Evolutionary conservation across 2,113 vertebrate species (phyloP).

Genomic region (Sylvicapra grimmia): DNA sequence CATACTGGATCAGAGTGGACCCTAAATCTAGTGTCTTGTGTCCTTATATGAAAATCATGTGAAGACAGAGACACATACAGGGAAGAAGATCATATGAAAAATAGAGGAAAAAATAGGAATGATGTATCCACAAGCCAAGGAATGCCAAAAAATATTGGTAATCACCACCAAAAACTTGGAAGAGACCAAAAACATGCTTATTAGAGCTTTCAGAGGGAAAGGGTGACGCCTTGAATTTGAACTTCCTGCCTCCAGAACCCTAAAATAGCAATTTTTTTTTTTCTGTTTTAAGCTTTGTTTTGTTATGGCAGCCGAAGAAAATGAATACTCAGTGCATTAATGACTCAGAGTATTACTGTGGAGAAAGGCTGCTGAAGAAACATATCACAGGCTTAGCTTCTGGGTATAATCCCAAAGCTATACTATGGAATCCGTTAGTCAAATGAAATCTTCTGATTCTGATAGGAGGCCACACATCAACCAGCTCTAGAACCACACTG

Average conservation of each 20-base stretch:
- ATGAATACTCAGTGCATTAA: not conserved
- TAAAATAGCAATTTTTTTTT: not conserved
- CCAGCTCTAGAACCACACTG: not conserved
- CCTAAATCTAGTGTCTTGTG: not conserved
- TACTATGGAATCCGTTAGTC: not conserved
- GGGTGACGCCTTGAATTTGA: not conserved
- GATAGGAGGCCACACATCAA: not conserved
- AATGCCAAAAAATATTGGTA: not conserved
- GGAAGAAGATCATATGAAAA: not conserved
- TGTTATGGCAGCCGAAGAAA: not conserved
- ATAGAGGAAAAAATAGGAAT: not conserved
- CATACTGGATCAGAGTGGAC: not conserved
- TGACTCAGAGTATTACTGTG: not conserved
- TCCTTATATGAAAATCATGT: not conserved
- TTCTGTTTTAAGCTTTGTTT: not conserved
- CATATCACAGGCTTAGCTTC: not conserved
- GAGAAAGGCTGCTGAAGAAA: not conserved
- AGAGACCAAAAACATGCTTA: not conserved
- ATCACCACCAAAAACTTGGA: not conserved
- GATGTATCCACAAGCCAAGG: not conserved
- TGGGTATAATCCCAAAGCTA: not conserved
- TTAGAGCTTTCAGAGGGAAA: not conserved
- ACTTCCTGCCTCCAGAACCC: not conserved
- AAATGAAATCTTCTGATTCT: not conserved
- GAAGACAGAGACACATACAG: not conserved